Evolutionary conservation across 2,888 invertebrate genomes (phyloP).

Genomic region (Aphodius sticticus): DNA sequence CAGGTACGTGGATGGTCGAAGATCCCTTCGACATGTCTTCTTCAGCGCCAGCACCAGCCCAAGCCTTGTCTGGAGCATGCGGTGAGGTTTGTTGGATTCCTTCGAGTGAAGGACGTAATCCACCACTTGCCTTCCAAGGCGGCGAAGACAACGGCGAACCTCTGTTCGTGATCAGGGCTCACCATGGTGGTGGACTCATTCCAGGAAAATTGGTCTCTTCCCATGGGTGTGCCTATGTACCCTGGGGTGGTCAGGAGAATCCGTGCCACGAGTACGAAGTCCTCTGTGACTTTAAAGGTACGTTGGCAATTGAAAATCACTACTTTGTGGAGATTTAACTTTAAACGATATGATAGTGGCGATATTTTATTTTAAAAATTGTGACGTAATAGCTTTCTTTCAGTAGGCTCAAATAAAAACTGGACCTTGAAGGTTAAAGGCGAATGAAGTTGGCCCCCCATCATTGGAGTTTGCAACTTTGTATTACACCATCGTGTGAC

Average conservation of each 20-base stretch:
- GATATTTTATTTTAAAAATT: too few relatives aligned
- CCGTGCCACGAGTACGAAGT: conserved; percentile 74
- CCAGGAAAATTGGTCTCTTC: conserved; percentile 82
- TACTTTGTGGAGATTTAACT: too few relatives aligned
- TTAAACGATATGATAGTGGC: too few relatives aligned
- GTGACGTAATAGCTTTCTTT: too few relatives aligned
- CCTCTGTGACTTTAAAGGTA: conserved; percentile 56
- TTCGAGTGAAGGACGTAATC: conserved; percentile 71
- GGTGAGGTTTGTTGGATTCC: conserved; percentile 70
- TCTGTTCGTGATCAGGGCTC: conserved; percentile 73
- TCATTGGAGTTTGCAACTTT: too few relatives aligned
- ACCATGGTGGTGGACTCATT: conserved; percentile 75
- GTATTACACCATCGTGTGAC: too few relatives aligned
- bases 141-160: conserved; percentile 68
- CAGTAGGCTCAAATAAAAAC: too few relatives aligned
- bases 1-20: conserved; percentile 82
- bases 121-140: conserved; percentile 77
- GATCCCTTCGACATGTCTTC: conserved; percentile 46
- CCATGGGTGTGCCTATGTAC: conserved; percentile 70
- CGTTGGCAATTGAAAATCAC: neutral
- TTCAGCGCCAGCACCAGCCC: conserved; percentile 44
- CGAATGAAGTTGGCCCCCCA: too few relatives aligned
- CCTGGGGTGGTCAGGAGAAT: conserved; percentile 82
- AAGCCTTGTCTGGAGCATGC: conserved; percentile 38
- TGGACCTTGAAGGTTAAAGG: too few relatives aligned